Percentiles rank a stretch among this genome's conserved stretches.
Evolutionary conservation across 1,140 invertebrate genomes (phyloP).

Genomic region (Drosophila hydei): DNA sequence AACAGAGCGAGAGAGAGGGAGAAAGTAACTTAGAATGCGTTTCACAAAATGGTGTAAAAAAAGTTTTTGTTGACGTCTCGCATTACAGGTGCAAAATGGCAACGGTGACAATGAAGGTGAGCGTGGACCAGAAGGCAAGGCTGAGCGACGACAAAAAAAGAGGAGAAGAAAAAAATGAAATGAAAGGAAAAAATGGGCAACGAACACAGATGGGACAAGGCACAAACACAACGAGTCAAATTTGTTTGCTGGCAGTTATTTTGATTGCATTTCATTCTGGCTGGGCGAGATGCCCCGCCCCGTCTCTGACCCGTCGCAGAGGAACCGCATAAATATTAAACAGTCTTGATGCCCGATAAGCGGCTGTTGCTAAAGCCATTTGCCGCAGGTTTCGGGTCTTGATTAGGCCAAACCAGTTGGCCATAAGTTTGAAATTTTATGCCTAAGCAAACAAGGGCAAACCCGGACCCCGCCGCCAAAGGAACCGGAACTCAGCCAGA

Average conservation of each 20-base stretch:
- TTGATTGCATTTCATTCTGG: slow-evolving; percentile 41
- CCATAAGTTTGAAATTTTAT: slow-evolving; percentile 46
- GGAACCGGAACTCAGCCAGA: slow-evolving; percentile 39
- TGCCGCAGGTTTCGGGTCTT: slow-evolving; percentile 30
- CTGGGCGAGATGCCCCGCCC: neutral
- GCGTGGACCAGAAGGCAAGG: neutral
- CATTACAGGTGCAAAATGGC: slow-evolving; percentile 52
- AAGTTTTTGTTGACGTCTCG: slow-evolving; percentile 50
- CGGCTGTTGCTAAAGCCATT: slow-evolving; percentile 28
- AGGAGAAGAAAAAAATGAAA: neutral
- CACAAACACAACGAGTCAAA: slow-evolving; percentile 18
- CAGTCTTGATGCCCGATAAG: slow-evolving; percentile 41
- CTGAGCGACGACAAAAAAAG: no score
- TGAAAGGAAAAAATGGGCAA: neutral
- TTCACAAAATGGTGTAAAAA: slow-evolving; percentile 46
- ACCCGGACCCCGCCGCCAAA: neutral
- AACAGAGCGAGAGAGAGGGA: neutral
- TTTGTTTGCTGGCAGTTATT: slow-evolving; percentile 47
- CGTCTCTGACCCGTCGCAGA: neutral
- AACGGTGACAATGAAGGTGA: slow-evolving; percentile 25
- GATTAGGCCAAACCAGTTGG: slow-evolving; percentile 37
- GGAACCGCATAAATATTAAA: slow-evolving; percentile 47
- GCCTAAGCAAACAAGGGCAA: slow-evolving; percentile 52
- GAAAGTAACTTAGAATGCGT: slow-evolving; percentile 27
- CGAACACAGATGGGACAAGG: slow-evolving; percentile 16